Conservation (phyloP, 1,140 invertebrate genomes). For the Cydia splendana region DNA sequence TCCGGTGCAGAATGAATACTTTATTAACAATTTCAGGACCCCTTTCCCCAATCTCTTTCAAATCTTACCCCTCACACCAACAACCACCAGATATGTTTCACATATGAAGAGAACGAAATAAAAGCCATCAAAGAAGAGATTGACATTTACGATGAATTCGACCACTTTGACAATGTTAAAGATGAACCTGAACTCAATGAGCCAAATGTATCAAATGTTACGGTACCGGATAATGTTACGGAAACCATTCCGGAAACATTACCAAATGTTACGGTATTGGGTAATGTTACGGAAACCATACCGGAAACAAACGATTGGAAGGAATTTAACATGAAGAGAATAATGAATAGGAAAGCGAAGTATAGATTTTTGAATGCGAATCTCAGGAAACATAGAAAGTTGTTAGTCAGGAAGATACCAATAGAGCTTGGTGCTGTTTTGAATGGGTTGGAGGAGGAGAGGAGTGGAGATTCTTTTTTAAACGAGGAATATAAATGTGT, state of each 20-base stretch:
- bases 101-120: not conserved
- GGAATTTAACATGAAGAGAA: conserved; percentile 3
- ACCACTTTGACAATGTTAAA: conserved; percentile 1
- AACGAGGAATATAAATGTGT: not conserved
- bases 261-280: not conserved
- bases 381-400: not conserved
- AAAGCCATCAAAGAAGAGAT: conserved; percentile 6
- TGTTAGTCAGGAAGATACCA: conserved; percentile 1
- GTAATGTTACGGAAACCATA: not conserved
- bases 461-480: not conserved
- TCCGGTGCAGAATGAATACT: not conserved
- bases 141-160: not conserved
- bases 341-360: not conserved
- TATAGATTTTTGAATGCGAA: conserved; percentile 21
- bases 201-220: not conserved
- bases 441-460: not conserved
- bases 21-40: not conserved
- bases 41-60: conserved; percentile 2
- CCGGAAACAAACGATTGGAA: not conserved
- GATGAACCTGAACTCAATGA: not conserved
- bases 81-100: not conserved
- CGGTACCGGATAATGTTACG: not conserved
- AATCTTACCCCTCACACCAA: not conserved
- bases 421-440: not conserved
- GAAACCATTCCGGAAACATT: not conserved